phyloP scores from a whole-genome alignment of 2,797 vertebrate species.

The Xyrichtys novacula region DNA sequence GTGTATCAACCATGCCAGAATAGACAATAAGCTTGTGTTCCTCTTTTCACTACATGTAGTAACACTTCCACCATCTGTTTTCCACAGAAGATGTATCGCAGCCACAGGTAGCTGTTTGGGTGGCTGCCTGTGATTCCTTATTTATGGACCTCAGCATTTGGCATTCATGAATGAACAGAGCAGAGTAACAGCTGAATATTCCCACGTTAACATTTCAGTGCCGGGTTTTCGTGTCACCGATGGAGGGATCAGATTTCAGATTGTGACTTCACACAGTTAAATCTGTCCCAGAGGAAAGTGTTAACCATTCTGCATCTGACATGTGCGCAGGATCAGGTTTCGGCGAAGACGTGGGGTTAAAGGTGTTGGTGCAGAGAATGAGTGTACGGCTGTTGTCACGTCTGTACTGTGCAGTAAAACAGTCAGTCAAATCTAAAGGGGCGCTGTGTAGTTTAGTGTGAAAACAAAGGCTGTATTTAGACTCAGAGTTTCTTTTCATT shows the following conservation, averaged over 20 bases:
- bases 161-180: constrained; percentile 61
- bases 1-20: constrained; percentile 42
- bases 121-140: constrained; percentile 37
- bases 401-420: neutral
- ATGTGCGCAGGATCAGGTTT: constrained; percentile 33
- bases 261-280: constrained; percentile 55
- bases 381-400: neutral
- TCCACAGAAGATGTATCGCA: constrained; percentile 3
- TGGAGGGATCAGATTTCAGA: constrained; percentile 42
- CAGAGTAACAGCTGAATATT: constrained; percentile 27
- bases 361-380: constrained; percentile 17
- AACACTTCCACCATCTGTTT: constrained; percentile 54
- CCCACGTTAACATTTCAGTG: constrained; percentile 31
- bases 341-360: constrained; percentile 21
- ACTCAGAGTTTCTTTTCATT: neutral
- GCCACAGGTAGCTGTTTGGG: constrained; percentile 51
- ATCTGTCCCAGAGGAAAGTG: constrained; percentile 51
- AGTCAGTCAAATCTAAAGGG: neutral
- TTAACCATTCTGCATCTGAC: constrained; percentile 42
- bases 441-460: neutral
- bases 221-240: constrained; percentile 26
- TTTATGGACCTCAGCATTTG: constrained; percentile 53
- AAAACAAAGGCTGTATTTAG: constrained; percentile 4
- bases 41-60: constrained; percentile 49
- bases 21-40: constrained; percentile 59